Conservation (phyloP, 2,888 invertebrate genomes). For the Hymenopus coronatus region DNA sequence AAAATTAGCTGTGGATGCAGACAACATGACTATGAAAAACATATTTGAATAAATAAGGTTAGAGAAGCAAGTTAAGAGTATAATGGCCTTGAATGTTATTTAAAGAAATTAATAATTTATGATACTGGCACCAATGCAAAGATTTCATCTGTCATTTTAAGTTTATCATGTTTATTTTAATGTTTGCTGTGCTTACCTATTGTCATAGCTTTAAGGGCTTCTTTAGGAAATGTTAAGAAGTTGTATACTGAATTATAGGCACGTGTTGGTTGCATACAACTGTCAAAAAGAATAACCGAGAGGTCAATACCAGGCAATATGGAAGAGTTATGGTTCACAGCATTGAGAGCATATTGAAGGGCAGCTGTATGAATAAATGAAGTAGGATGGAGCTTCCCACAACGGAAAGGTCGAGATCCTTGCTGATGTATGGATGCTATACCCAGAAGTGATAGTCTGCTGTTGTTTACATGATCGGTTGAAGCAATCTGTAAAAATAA, state of each 20-base stretch:
- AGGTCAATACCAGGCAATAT: slow-evolving; percentile 39
- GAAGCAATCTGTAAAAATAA: not conserved
- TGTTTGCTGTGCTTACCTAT: not conserved
- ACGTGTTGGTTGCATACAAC: slow-evolving; percentile 38
- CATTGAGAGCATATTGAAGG: slow-evolving; percentile 46
- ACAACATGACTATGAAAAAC: too few species aligned
- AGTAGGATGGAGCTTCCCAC: slow-evolving; percentile 43
- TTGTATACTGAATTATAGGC: slow-evolving; percentile 35
- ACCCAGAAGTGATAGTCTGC: slow-evolving; percentile 38
- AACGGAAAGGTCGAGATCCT: slow-evolving; percentile 41
- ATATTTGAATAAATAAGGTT: too few species aligned
- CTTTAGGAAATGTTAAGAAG: slow-evolving; percentile 28
- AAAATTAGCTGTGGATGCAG: too few species aligned
- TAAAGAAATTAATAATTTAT: too few species aligned
- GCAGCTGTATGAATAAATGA: slow-evolving; percentile 45
- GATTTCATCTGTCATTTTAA: too few species aligned
- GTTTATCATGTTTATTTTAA: too few species aligned
- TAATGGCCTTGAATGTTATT: too few species aligned
- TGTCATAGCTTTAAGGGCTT: slow-evolving; percentile 22
- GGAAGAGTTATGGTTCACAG: slow-evolving; percentile 42
- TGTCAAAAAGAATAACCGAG: slow-evolving; percentile 40
- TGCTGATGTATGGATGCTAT: slow-evolving; percentile 39
- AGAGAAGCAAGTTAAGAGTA: too few species aligned
- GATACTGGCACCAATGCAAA: too few species aligned
- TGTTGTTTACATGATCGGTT: slow-evolving; percentile 18